Conservation (phyloP, 2,797 vertebrate genomes). For the Anguilla megastoma region DNA sequence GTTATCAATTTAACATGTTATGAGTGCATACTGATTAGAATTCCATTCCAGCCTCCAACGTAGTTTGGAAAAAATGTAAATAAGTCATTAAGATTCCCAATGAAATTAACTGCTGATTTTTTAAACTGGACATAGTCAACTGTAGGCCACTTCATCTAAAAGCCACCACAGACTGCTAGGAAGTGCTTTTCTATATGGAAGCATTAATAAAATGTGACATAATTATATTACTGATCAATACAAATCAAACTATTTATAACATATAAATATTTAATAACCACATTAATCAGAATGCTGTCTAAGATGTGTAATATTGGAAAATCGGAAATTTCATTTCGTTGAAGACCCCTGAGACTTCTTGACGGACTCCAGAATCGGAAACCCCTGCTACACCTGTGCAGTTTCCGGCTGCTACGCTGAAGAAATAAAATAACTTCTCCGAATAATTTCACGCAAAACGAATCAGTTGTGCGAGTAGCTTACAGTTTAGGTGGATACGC, state of each 20-base stretch:
- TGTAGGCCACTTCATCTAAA: no score
- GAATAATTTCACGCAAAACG: background rate
- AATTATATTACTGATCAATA: background rate
- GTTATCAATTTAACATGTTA: background rate
- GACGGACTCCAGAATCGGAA: background rate
- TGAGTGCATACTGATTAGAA: background rate
- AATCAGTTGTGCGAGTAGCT: background rate
- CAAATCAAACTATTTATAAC: background rate
- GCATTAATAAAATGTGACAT: background rate
- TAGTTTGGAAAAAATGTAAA: background rate
- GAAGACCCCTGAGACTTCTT: background rate
- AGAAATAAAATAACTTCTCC: background rate
- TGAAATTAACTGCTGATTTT: no score
- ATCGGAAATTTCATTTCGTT: background rate
- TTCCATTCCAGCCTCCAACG: background rate
- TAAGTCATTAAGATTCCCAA: no score
- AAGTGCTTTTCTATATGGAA: background rate
- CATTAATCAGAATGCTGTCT: background rate
- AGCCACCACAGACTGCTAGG: no score
- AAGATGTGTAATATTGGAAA: background rate
- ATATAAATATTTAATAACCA: background rate
- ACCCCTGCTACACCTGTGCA: background rate
- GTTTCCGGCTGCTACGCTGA: background rate
- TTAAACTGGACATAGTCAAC: no score
- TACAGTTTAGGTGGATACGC: no score